phyloP scores from a whole-genome alignment of 2,797 vertebrate genomes.

The Sebastolobus alascanus region DNA sequence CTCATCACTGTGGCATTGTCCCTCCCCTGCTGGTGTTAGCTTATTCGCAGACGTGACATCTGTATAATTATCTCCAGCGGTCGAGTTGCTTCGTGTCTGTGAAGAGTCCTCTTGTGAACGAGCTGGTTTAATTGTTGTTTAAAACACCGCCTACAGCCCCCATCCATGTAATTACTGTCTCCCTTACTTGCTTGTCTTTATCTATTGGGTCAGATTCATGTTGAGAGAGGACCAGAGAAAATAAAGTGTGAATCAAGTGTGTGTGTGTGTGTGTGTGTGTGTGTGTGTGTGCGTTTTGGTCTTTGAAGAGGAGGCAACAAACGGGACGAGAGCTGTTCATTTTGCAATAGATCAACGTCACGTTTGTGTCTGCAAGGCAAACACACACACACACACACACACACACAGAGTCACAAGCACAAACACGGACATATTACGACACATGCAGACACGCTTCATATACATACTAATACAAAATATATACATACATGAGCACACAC shows the following conservation, averaged over 20 bases:
- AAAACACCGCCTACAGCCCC: conserved; percentile 29
- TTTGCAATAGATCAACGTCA: conserved; percentile 10
- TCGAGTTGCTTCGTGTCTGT: conserved; percentile 39
- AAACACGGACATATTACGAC: background rate
- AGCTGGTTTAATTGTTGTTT: conserved; percentile 71
- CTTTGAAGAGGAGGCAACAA: conserved; percentile 10
- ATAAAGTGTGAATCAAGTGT: background rate
- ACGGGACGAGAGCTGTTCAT: background rate
- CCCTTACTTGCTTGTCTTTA: conserved; percentile 27
- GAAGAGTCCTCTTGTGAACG: conserved; percentile 26
- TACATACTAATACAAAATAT: background rate
- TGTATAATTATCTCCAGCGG: conserved; percentile 39
- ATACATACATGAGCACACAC: background rate
- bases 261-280: too few relatives aligned
- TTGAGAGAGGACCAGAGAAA: too few relatives aligned
- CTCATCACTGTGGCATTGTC: background rate
- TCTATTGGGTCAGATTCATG: conserved; percentile 18
- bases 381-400: conserved; percentile 5
- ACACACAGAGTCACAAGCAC: background rate
- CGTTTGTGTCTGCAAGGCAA: conserved; percentile 8
- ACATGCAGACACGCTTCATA: background rate
- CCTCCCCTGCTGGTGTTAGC: conserved; percentile 1
- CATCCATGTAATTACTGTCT: conserved; percentile 60
- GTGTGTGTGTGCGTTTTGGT: conserved; percentile 1
- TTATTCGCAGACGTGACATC: conserved; percentile 10